Base-by-base conservation (phyloP, 2,113 vertebrate genomes). In the Uropsilus gracilis region DNA sequence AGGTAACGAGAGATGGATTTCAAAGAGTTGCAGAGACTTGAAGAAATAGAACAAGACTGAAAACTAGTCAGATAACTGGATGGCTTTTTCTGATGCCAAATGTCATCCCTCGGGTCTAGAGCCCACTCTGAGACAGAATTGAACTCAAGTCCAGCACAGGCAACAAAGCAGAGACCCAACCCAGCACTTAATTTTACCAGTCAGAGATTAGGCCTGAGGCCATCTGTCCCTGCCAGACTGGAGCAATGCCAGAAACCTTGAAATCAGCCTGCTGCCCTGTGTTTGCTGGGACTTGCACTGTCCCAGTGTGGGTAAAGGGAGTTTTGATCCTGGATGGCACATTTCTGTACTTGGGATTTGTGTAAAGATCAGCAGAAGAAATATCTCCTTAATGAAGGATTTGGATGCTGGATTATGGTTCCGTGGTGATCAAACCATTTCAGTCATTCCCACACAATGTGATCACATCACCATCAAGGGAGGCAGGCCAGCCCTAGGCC, bases 281-380 rank as follows among this genome's bases (percentile, higher is more conserved):
- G 28, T 95, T 73, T 96, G 96, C 93, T 93, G 34, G 75, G 84
- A 89, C 96, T 94, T 95, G 97, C 53, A 92, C 53, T 91, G 72
- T 93, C n/a, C n/a, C 71, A 34, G 32, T n/a, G 46, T 32, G 26
- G 2, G 32, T 71, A 75, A 57, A 69, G 61, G 86, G 61, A 42
- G 59, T 89, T 69, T 64, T 91, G 50, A 55, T 37, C 48, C 75
- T 80, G 34, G 44, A 82, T 80, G 96, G 90, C 89, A 96, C 86
- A 95, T 94, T 93, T 55, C 77, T 92, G 48, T 73, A 88, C 75
- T 42, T 57, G 64, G 50, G 55, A 69, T 97, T 83, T 76, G 24
- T 86, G 42, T 34, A 46, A 78, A 53, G 86, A 59, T 7, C 2
- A 86, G 93, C 24, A 88, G 82, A 55, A 55, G 53, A 55, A 90